Conservation (phyloP, 2,888 invertebrate genomes). For the Invenusta paracnida region DNA sequence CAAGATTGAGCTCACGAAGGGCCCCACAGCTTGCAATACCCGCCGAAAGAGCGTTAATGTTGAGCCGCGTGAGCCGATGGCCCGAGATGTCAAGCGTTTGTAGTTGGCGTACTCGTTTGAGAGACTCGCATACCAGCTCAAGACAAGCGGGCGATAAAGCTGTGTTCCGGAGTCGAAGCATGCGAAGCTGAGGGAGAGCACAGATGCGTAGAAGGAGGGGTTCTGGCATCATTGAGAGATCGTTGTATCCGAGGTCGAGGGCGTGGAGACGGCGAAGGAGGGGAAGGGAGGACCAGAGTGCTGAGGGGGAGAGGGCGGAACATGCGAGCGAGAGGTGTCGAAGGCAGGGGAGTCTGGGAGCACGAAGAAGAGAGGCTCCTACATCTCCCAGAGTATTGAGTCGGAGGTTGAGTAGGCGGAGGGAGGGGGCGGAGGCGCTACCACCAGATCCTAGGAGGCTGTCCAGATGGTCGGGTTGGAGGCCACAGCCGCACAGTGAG, state of each 20-base stretch:
- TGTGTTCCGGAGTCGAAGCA: not conserved
- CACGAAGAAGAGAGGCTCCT: not conserved
- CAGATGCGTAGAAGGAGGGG: not conserved
- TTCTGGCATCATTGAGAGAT: not conserved
- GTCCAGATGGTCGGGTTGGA: not conserved
- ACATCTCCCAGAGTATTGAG: not conserved
- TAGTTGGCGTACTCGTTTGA: not conserved
- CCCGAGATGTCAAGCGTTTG: not conserved
- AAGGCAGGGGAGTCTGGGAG: constrained; percentile 1
- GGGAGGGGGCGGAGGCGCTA: not conserved
- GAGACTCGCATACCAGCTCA: not conserved
- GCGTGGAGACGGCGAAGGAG: not conserved
- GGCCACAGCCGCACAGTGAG: not conserved
- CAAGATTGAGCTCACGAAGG: not conserved
- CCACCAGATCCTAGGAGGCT: not conserved
- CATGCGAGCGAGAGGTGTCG: not conserved
- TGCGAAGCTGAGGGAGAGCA: not conserved
- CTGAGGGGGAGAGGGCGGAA: not conserved
- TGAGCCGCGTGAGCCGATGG: not conserved
- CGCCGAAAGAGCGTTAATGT: not conserved
- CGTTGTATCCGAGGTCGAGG: not conserved
- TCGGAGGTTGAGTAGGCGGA: not conserved
- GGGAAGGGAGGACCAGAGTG: not conserved
- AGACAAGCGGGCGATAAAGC: not conserved
- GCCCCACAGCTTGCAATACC: not conserved